Percentiles rank a stretch among this genome's conserved stretches.
Conservation (phyloP, 2,797 vertebrate genomes). For the Phoebastria nigripes region DNA sequence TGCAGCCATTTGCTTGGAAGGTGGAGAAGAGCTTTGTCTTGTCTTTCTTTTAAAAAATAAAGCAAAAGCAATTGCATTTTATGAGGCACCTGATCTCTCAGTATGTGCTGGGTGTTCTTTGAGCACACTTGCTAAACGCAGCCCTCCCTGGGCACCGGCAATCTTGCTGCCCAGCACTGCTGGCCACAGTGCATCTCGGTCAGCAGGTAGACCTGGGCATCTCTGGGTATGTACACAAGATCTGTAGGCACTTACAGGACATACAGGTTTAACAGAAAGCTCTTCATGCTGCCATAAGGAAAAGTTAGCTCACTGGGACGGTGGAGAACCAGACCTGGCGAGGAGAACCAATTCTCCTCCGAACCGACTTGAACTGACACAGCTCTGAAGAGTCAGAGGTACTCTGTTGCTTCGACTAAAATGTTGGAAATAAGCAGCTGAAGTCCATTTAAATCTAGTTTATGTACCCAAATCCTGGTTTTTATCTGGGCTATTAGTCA, state of each 20-base stretch:
- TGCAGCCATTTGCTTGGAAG: neutral
- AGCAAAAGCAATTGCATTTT: neutral
- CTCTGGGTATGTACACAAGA: neutral
- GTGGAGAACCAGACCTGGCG: neutral
- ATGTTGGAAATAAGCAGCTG: neutral
- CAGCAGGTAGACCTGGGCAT: neutral
- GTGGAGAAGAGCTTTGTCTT: neutral
- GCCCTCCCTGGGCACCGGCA: neutral
- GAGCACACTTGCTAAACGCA: rapidly evolving
- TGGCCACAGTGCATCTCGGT: neutral
- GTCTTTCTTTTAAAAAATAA: neutral
- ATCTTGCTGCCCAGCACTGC: neutral
- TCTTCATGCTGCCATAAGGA: neutral
- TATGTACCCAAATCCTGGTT: neutral
- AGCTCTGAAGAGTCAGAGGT: neutral
- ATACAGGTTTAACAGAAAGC: rapidly evolving
- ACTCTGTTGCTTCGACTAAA: neutral
- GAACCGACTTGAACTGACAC: neutral
- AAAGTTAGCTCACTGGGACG: neutral
- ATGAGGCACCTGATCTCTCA: neutral
- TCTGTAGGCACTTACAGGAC: neutral
- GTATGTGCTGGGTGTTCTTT: neutral
- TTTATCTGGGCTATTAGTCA: slow-evolving; percentile 15
- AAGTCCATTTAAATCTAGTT: slow-evolving; percentile 14
- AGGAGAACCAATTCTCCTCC: neutral